A percentile compares a stretch with the other conserved stretches of the same genome.
Evolutionary conservation across 2,888 invertebrate species (phyloP).

Genomic region (Eupelmus urozonus): DNA sequence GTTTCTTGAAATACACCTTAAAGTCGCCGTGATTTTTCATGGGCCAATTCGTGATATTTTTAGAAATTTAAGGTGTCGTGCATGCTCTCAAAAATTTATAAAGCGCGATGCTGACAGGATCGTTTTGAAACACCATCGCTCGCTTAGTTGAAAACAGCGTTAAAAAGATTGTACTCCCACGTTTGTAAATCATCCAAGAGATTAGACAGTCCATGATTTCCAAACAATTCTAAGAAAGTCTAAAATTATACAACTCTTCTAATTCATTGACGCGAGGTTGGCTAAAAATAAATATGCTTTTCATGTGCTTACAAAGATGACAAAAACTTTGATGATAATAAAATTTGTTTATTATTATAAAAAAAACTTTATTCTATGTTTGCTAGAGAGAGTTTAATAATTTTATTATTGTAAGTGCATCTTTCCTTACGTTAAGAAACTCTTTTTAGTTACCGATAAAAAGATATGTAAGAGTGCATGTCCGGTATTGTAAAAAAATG

Average conservation of each 20-base stretch:
- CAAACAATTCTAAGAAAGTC: constrained; percentile 43
- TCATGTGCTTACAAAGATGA: no score
- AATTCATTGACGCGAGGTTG: constrained; percentile 23
- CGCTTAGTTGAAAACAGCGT: constrained; percentile 4
- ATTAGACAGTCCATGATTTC: constrained; percentile 39
- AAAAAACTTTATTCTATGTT: no score
- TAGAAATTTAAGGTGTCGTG: constrained; percentile 32
- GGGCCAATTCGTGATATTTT: constrained; percentile 25
- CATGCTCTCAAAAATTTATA: constrained; percentile 27
- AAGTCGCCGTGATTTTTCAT: constrained; percentile 42
- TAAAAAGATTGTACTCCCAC: constrained; percentile 17
- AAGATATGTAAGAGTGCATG: no score
- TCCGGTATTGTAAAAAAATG: no score
- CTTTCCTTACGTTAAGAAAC: no score
- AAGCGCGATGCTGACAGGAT: constrained; percentile 25
- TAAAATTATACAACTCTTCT: constrained; percentile 36
- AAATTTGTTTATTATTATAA: no score
- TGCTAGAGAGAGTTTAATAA: no score
- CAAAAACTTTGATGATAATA: no score
- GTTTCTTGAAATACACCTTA: constrained; percentile 24
- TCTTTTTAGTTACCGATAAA: no score
- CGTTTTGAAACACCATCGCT: constrained; percentile 28
- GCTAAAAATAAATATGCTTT: constrained; percentile 21
- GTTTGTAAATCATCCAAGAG: constrained; percentile 46
- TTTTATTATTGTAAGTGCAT: no score